A percentile compares a stretch with the other conserved stretches of the same genome.
Evolutionary conservation across 2,888 invertebrate species (phyloP).

Genomic region (Melinaea marsaeus): DNA sequence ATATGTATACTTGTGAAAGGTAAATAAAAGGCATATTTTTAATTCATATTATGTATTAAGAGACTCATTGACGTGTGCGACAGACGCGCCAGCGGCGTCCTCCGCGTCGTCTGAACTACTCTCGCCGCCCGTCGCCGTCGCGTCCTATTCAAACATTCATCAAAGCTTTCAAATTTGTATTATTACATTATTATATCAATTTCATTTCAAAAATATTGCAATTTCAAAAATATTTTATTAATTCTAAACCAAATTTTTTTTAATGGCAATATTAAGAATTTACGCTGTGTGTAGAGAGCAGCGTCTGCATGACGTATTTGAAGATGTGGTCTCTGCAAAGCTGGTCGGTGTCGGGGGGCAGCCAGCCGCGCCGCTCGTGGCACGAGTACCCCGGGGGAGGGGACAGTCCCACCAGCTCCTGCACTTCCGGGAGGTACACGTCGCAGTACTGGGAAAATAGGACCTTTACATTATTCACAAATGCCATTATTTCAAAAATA

Average conservation of each 20-base stretch:
- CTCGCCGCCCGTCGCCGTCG: slow-evolving; percentile 49
- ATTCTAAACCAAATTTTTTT: background rate
- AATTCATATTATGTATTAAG: slow-evolving; percentile 14
- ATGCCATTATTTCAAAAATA: background rate
- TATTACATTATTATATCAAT: too few species aligned
- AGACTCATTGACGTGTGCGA: slow-evolving; percentile 33
- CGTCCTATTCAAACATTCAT: slow-evolving; percentile 32
- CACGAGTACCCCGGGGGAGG: slow-evolving; percentile 81
- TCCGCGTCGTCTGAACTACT: slow-evolving; percentile 48
- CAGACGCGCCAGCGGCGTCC: slow-evolving; percentile 18
- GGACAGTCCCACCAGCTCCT: slow-evolving; percentile 82
- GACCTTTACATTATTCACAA: too few species aligned
- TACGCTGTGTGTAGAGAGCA: slow-evolving; percentile 51
- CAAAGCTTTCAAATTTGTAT: too few species aligned
- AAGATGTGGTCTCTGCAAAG: slow-evolving; percentile 86
- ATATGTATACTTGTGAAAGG: background rate
- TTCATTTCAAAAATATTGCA: too few species aligned
- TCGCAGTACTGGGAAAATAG: slow-evolving; percentile 82
- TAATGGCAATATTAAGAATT: slow-evolving; percentile 37
- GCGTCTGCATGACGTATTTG: slow-evolving; percentile 76
- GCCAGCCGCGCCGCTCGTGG: slow-evolving; percentile 87
- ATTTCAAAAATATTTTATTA: background rate
- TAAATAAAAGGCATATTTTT: slow-evolving; percentile 5
- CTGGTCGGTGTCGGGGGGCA: slow-evolving; percentile 83
- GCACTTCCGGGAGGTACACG: slow-evolving; percentile 86